Evolutionary conservation across 2,888 invertebrate genomes (phyloP).

Genomic region (Agrochola macilenta): DNA sequence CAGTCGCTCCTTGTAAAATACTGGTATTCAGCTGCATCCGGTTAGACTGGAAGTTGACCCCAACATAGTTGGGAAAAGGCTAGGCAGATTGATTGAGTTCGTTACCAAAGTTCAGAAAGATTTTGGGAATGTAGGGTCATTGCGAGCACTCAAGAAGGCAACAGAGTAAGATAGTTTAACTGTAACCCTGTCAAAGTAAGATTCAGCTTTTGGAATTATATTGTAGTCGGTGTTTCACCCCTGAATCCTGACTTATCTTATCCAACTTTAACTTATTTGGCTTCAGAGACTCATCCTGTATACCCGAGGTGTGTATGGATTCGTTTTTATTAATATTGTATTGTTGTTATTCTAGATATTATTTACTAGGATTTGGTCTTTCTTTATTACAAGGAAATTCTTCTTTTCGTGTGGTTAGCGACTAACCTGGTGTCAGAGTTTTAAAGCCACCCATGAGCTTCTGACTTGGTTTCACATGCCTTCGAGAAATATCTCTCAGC

Average conservation of each 20-base stretch:
- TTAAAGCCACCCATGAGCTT: too few relatives aligned
- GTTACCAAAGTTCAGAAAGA: not conserved
- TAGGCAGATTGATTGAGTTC: too few relatives aligned
- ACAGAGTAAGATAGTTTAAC: not conserved
- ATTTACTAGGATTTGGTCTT: conserved; percentile 11
- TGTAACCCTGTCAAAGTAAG: conserved; percentile 5
- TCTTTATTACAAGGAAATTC: not conserved
- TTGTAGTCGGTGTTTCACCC: not conserved
- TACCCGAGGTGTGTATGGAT: not conserved
- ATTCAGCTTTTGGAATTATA: too few relatives aligned
- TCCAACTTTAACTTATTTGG: too few relatives aligned
- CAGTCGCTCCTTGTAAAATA: too few relatives aligned
- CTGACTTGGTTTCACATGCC: too few relatives aligned
- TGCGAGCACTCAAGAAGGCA: not conserved
- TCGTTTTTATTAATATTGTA: conserved; percentile 27
- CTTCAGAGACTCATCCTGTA: conserved; percentile 9
- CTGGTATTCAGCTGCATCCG: too few relatives aligned
- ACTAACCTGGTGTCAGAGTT: too few relatives aligned
- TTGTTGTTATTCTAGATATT: not conserved
- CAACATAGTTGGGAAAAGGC: too few relatives aligned
- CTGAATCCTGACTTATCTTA: not conserved
- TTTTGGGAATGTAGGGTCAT: not conserved
- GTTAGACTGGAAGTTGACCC: too few relatives aligned
- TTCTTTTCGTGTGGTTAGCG: too few relatives aligned
- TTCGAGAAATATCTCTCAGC: too few relatives aligned